phyloP scores from a whole-genome alignment of 1,140 invertebrate species.

The Amphibalanus amphitrite region DNA sequence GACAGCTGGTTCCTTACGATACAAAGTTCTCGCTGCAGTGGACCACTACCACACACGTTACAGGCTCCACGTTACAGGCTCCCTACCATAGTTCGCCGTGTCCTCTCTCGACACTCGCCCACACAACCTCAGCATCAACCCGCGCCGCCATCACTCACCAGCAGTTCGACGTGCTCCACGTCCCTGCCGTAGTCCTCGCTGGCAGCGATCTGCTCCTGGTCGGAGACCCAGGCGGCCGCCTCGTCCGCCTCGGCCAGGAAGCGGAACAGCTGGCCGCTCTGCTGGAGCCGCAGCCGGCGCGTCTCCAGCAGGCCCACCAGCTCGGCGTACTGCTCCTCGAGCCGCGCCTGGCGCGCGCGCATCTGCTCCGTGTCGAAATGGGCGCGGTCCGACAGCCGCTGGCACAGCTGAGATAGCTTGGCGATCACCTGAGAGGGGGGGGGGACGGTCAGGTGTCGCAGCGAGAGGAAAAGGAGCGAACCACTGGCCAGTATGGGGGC shows the following conservation, averaged over 20 bases:
- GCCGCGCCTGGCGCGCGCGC: constrained; percentile 27
- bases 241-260: constrained; percentile 75
- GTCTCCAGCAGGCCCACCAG: constrained; percentile 50
- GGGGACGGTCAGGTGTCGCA: too few relatives aligned
- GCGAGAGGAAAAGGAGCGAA: too few relatives aligned
- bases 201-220: constrained; percentile 68
- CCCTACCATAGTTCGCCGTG: too few relatives aligned
- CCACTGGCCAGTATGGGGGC: too few relatives aligned
- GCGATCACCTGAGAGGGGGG: constrained; percentile 69
- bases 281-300: constrained; percentile 47
- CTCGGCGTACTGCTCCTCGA: constrained; percentile 48
- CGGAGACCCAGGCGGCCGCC: constrained; percentile 69
- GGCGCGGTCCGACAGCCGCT: constrained; percentile 46
- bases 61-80: too few relatives aligned
- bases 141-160: constrained; percentile 23
- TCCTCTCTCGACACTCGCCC: too few relatives aligned
- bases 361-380: constrained; percentile 57
- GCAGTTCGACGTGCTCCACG: constrained; percentile 83
- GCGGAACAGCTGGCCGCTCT: constrained; percentile 51
- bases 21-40: too few relatives aligned
- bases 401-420: constrained; percentile 27
- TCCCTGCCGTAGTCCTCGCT: constrained; percentile 87
- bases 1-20: too few relatives aligned
- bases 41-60: too few relatives aligned
- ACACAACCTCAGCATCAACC: too few relatives aligned